Conservation (phyloP, 2,797 vertebrate genomes). For the Sphaeramia orbicularis region DNA sequence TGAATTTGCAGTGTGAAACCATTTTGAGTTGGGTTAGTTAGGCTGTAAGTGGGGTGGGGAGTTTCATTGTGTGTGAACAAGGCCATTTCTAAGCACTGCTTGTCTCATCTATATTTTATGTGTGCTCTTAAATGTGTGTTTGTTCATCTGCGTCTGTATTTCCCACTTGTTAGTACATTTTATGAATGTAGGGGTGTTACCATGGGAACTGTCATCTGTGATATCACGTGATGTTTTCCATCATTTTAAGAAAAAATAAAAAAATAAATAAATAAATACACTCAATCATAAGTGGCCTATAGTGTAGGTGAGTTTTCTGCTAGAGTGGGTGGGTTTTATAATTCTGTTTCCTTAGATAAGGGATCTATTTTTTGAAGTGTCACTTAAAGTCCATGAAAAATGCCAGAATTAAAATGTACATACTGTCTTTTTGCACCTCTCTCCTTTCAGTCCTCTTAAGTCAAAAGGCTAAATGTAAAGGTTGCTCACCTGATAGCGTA, state of each 20-base stretch:
- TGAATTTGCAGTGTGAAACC: background rate
- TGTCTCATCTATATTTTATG: constrained; percentile 28
- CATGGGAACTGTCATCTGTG: constrained; percentile 81
- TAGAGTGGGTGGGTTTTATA: constrained; percentile 33
- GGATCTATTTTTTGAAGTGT: background rate
- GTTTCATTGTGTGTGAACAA: constrained; percentile 7
- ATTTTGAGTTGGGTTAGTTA: constrained; percentile 3
- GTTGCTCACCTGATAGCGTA: too few species aligned
- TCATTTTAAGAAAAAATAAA: constrained; percentile 33
- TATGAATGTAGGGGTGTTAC: constrained; percentile 69
- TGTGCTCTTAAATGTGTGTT: constrained; percentile 27
- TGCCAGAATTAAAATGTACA: too few species aligned
- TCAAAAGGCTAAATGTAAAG: too few species aligned
- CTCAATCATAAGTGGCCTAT: constrained; percentile 44
- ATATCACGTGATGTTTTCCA: constrained; percentile 50
- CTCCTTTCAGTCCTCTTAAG: too few species aligned
- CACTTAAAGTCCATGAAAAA: too few species aligned
- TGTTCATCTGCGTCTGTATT: constrained; percentile 28
- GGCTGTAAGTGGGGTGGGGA: background rate
- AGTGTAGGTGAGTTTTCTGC: constrained; percentile 45
- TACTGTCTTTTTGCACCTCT: too few species aligned
- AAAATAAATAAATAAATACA: constrained; percentile 36
- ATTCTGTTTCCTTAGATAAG: constrained; percentile 19
- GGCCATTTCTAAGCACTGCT: constrained; percentile 26
- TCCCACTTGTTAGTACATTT: constrained; percentile 46